A percentile compares a stretch with the other conserved stretches of the same genome.
phyloP scores from a whole-genome alignment of 2,888 invertebrate species.

The Heterodera filipjevi region DNA sequence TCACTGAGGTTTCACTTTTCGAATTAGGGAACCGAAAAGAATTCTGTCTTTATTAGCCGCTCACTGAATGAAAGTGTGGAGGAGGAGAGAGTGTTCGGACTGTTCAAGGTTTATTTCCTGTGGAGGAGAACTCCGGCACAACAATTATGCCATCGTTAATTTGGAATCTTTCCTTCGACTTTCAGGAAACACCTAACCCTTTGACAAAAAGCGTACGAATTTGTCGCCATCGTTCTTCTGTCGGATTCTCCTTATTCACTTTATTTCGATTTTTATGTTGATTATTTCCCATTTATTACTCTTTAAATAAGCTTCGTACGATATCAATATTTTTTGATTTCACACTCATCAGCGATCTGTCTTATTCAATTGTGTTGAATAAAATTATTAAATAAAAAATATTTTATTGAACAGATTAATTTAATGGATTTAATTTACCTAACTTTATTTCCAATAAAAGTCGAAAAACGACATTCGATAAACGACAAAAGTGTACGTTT shows the following conservation, averaged over 20 bases:
- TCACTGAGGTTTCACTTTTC: too few relatives aligned
- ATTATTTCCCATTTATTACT: neutral
- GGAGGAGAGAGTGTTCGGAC: conserved; percentile 1
- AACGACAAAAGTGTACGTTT: too few relatives aligned
- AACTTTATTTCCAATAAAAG: too few relatives aligned
- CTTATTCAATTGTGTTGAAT: too few relatives aligned
- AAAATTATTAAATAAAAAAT: too few relatives aligned
- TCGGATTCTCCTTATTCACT: too few relatives aligned
- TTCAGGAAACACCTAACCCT: neutral
- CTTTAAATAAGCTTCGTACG: neutral
- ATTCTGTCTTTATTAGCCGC: neutral
- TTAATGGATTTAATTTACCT: too few relatives aligned
- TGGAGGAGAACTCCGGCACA: neutral
- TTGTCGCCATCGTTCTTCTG: neutral
- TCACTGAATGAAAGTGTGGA: conserved; percentile 8
- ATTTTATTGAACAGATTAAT: too few relatives aligned
- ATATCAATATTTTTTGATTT: too few relatives aligned
- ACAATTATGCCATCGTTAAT: neutral
- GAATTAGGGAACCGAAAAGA: neutral
- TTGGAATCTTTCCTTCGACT: neutral
- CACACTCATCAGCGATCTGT: too few relatives aligned
- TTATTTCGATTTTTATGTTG: too few relatives aligned
- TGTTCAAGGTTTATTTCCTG: neutral
- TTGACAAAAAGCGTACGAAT: neutral
- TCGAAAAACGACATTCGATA: too few relatives aligned